These are phyloP conservation scores for Rhopalosiphum nymphaeae DNA, from an alignment of 2,888 invertebrate species.

Conservation along the genomic window DNA sequence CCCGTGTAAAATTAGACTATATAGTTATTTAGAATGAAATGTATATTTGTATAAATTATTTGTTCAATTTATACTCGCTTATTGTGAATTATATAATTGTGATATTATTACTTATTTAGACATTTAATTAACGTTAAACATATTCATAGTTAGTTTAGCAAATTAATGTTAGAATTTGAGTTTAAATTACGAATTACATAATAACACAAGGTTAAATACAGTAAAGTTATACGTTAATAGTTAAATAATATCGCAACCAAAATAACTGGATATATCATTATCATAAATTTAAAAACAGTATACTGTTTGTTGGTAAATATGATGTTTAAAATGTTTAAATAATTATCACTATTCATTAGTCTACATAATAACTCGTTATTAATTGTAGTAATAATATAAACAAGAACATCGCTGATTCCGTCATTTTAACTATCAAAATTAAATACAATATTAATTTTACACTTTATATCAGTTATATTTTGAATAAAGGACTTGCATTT, in stretches of 20 bases:
- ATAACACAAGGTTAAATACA: not conserved
- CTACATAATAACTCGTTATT: not conserved
- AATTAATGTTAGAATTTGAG: not conserved
- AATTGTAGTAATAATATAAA: not conserved
- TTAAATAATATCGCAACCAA: slow-evolving; percentile 21
- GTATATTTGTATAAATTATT: not conserved
- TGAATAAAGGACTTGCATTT: not conserved
- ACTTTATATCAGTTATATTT: not conserved
- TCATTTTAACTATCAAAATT: not conserved
- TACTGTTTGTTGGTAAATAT: not conserved
- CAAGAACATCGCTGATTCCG: not conserved
- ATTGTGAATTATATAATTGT: not conserved
- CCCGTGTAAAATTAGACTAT: not conserved
- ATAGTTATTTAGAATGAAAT: not conserved
- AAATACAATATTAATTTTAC: not conserved
- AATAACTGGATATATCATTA: slow-evolving; percentile 12
- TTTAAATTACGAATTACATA: not conserved
- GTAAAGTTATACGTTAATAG: slow-evolving; percentile 4
- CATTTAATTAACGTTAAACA: slow-evolving; percentile 1
- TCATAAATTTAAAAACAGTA: not conserved
- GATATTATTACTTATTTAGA: not conserved
- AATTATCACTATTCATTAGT: not conserved
- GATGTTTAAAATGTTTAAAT: not conserved
- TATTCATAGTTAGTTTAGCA: not conserved
- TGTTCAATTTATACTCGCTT: not conserved